Evolutionary conservation across 2,888 invertebrate genomes (phyloP), one percentile per base, ranked within the genome.

Genomic region (Torymus aiolomorphi): DNA sequence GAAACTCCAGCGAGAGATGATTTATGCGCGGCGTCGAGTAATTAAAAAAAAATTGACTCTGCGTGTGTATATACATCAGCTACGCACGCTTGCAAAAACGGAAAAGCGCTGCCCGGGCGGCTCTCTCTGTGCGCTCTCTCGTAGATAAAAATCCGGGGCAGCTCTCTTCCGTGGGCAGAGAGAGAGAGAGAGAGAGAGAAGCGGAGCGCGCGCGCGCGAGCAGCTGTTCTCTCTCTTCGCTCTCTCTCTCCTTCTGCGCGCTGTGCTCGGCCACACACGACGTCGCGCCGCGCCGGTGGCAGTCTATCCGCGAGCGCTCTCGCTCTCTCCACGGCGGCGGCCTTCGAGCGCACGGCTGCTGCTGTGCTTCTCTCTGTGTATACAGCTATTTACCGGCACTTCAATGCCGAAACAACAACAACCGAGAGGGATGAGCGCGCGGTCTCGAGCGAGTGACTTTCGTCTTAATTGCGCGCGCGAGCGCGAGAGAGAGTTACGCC

Each of bases 201-300:
- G 56, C 56, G 70, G 80, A 73, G 62, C 54, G 14, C 52, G n/a
- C 14, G 63, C 24, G 57, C 51, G 56, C 24, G 51, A 59, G 65
- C 80, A 77, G 76, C 73, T 80, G 74, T 78, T 78, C 51, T 66
- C 71, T 57, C 65, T 78, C 78, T 72, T 74, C 69, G 59, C 66
- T 73, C 75, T 74, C 74, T 74, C 54, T 49, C 66, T 77, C 71
- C 67, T 51, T 59, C 72, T 56, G 71, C 70, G 67, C 62, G 72
- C 24, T 72, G 67, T 42, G 66, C 69, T 57, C 65, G 82, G 82
- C 82, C 82, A 82, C 82, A 82, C 82, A 82, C 82, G 82, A 82
- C 76, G 82, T 72, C 74, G 78, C 80, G 66, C 57, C 80, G 72
- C 66, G 80, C 82, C 79, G 82, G 78, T 79, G 81, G 78, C 81